Evolutionary conservation across 2,113 vertebrate species (phyloP).

Genomic region (Lipotes vexillifer): DNA sequence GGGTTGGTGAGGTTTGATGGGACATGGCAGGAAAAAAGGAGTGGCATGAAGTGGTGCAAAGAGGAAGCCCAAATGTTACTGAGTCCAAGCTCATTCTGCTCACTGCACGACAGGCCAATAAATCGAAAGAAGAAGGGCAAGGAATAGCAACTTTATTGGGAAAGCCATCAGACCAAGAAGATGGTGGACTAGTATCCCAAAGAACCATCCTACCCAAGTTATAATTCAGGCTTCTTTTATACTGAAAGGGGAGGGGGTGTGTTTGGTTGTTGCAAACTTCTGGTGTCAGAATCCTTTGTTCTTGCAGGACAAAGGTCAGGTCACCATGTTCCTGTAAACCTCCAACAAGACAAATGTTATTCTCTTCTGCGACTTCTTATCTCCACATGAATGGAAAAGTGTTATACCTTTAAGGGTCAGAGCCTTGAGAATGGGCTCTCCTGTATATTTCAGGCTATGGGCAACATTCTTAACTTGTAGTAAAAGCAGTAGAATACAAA

Average conservation of each 20-base stretch:
- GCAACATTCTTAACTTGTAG: not conserved
- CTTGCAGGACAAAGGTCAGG: not conserved
- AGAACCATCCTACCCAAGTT: not conserved
- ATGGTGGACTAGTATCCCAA: not conserved
- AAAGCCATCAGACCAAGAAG: not conserved
- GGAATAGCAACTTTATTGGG: not conserved
- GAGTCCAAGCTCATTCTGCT: not conserved
- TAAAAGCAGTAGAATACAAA: not conserved
- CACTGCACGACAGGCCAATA: not conserved
- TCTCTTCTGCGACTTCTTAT: not conserved
- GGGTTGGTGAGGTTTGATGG: not conserved
- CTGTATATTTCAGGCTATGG: not conserved
- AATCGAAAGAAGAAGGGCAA: not conserved
- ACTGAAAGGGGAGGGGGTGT: not conserved
- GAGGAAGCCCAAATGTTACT: not conserved
- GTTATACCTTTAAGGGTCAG: not conserved
- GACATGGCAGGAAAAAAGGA: not conserved
- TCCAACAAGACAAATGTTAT: not conserved
- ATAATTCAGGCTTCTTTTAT: not conserved
- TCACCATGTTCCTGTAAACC: not conserved
- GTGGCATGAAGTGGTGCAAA: fast-evolving
- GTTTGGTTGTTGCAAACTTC: not conserved
- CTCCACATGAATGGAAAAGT: not conserved
- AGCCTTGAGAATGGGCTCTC: not conserved
- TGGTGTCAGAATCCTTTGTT: not conserved